Conservation (phyloP, 2,797 vertebrate species). For the Enteromius afrohamiltoni region DNA sequence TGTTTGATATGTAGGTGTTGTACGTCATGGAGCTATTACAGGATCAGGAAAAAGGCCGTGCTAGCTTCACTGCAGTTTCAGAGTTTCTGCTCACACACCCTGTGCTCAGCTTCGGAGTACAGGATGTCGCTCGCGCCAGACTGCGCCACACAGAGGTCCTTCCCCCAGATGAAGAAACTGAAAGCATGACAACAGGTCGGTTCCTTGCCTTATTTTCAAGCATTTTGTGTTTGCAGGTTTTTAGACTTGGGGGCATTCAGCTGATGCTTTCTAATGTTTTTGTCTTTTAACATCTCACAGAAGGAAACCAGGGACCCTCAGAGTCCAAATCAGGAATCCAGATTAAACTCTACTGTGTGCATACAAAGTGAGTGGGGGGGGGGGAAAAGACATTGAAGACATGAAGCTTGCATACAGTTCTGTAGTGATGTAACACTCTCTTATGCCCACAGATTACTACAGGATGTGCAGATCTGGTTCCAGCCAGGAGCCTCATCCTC, state of each 20-base stretch:
- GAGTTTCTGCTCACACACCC: slow-evolving; percentile 97
- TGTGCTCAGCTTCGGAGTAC: slow-evolving; percentile 94
- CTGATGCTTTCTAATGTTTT: not conserved
- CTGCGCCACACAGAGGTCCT: slow-evolving; percentile 92
- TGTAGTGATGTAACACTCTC: not conserved
- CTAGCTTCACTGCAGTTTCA: slow-evolving; percentile 94
- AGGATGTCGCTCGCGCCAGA: slow-evolving; percentile 87
- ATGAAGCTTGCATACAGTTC: slow-evolving; percentile 14
- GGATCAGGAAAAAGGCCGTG: slow-evolving; percentile 91
- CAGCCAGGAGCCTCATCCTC: slow-evolving; percentile 82
- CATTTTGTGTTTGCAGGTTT: not conserved
- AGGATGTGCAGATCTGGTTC: slow-evolving; percentile 98
- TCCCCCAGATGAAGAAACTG: slow-evolving; percentile 91
- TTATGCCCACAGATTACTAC: slow-evolving; percentile 83
- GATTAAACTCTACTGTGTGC: slow-evolving; percentile 98
- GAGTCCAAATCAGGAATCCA: slow-evolving; percentile 92
- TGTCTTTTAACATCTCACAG: slow-evolving; percentile 69
- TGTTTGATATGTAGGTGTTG: slow-evolving; percentile 82
- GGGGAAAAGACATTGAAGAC: not conserved
- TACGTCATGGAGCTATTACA: slow-evolving; percentile 97
- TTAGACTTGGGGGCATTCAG: not conserved
- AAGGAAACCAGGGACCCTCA: slow-evolving; percentile 84
- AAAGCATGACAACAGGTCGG: slow-evolving; percentile 87
- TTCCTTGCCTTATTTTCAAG: not conserved
- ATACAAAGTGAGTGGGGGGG: slow-evolving; percentile 99